phyloP scores from a whole-genome alignment of 2,888 invertebrate genomes.

The Anoplius nigerrimus region DNA sequence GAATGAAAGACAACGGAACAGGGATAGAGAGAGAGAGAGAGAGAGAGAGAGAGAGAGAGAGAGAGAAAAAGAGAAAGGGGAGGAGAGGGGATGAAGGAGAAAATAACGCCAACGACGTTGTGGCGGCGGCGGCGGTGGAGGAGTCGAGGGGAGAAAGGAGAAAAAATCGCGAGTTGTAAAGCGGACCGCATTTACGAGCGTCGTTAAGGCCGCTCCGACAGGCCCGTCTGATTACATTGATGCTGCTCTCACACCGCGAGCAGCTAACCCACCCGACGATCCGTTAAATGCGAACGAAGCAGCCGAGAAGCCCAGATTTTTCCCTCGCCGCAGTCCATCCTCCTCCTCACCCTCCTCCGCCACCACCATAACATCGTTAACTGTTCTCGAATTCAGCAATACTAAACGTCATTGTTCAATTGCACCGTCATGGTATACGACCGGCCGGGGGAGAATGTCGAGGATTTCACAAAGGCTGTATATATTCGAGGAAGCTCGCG shows the following conservation, averaged over 20 bases:
- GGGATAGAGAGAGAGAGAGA: no score
- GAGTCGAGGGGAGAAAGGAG: constrained; percentile 29
- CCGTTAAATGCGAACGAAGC: constrained; percentile 5
- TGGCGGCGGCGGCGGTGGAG: not conserved
- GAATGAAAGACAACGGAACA: constrained; percentile 18
- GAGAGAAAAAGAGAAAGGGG: constrained; percentile 21
- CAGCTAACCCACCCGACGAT: constrained; percentile 31
- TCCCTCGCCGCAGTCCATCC: no score
- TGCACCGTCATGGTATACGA: no score
- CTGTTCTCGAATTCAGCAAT: no score
- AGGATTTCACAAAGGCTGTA: no score
- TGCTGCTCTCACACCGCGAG: constrained; percentile 59
- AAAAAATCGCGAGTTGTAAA: constrained; percentile 60
- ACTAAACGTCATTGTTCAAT: no score
- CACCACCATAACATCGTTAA: no score
- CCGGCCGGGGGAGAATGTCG: no score
- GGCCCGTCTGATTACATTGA: constrained; percentile 70
- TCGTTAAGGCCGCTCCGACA: constrained; percentile 68
- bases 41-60: constrained; percentile 18
- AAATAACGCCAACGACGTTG: constrained; percentile 24
- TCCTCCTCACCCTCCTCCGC: no score
- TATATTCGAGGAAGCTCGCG: no score
- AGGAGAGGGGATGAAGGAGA: constrained; percentile 26
- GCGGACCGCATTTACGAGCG: constrained; percentile 67
- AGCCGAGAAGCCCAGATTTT: no score